A percentile compares a stretch with the other conserved stretches of the same genome.
These are phyloP conservation scores for Heliornis fulica DNA, from an alignment of 2,113 vertebrate species.

Conservation along the genomic window DNA sequence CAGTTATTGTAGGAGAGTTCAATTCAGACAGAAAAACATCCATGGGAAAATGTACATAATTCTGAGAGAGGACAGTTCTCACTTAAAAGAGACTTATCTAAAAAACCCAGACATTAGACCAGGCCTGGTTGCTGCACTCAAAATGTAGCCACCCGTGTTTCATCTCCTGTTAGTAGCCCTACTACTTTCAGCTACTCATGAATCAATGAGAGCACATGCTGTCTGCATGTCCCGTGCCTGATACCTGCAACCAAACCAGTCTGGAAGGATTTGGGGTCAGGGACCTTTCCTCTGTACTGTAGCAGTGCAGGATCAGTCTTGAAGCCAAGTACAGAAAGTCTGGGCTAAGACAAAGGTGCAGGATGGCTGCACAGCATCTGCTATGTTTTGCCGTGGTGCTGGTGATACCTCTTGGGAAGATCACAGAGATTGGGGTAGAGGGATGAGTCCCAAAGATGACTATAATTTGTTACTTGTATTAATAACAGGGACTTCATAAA, in stretches of 20 bases:
- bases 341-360: neutral
- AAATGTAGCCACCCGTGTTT: neutral
- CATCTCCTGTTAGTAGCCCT: neutral
- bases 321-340: neutral
- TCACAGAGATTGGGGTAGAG: fast-evolving
- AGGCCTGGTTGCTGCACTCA: neutral
- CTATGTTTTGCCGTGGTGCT: fast-evolving
- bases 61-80: neutral
- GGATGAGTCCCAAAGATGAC: neutral
- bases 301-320: neutral
- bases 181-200: neutral
- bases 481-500: neutral
- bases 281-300: neutral
- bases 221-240: neutral
- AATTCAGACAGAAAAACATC: neutral
- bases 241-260: neutral
- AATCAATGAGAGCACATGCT: neutral
- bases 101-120: neutral
- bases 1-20: neutral
- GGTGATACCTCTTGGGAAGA: neutral
- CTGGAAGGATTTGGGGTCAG: neutral
- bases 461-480: neutral
- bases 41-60: neutral
- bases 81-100: neutral
- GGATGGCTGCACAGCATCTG: neutral